Evolutionary conservation across 2,113 vertebrate genomes (phyloP), one percentile per base, ranked within the genome.

Genomic region (Pundamilia nyererei): DNA sequence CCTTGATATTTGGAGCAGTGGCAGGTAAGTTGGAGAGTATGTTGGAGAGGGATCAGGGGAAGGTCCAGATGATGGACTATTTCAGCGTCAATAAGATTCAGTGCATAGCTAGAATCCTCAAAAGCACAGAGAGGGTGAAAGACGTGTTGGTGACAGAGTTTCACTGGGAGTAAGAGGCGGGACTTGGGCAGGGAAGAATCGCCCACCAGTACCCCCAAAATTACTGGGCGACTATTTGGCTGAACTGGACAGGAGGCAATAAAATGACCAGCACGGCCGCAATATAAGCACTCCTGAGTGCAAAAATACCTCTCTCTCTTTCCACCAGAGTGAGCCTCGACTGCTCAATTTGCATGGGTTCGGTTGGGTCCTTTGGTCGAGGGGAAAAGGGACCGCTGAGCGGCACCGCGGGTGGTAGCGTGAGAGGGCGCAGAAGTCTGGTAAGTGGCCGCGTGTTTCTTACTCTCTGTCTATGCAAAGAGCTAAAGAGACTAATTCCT

Each of bases 381-480:
- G 9, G 58, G 2, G 9, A 12, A 62, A 62, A 35, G 17, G 6
- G 17, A 62, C 31, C 0, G 9, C 58, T 35, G 31, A 62, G 17
- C 0, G 58, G 58, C 58, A 1, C 51, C 3, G 5, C 2, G 3
- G 58, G 58, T 62, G 4, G 58, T 19, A 35, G 17, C 17, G 6
- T 35, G 58, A 62, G 58, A 35, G 58, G 17, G 0, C 0, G 1
- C 58, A 62, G 17, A 7, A 62, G 31, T 62, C 31, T 62, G 31
- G 15, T 19, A 62, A 0, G 29, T 62, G 29, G 6, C 0, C 3
- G 0, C 0, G 0, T 19, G 3, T 62, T 0, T 33, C 31, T 62
- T n/a, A 19, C 29, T 62, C 3, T 62, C 29, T 33, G 58, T 9
- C 29, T 33, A 62, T 19, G 33, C 9, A 11, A 62, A 62, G 54